A percentile compares a stretch with the other conserved stretches of the same genome.
Conservation (phyloP, 2,113 vertebrate species). For the Fukomys damarensis region DNA sequence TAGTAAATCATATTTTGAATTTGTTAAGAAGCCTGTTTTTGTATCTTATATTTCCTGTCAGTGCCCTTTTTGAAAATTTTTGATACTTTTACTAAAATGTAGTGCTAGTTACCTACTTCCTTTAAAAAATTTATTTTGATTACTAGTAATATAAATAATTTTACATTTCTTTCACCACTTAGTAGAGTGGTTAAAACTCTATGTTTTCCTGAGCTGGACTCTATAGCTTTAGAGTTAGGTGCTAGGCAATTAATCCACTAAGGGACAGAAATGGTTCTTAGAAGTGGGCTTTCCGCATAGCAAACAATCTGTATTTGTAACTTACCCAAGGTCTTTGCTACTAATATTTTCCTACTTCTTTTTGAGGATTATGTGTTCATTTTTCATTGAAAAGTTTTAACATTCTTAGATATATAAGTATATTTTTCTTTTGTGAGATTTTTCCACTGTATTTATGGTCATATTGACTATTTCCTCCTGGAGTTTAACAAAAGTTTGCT, state of each 20-base stretch:
- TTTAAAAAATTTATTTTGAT: background rate
- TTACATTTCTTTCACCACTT: background rate
- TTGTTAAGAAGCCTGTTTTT: background rate
- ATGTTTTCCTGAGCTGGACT: background rate
- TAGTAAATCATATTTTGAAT: background rate
- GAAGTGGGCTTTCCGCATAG: background rate
- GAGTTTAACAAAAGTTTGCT: constrained; percentile 16
- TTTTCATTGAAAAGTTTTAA: background rate
- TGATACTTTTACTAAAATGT: background rate
- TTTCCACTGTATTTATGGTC: background rate
- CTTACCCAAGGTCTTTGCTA: background rate
- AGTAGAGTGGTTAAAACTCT: background rate
- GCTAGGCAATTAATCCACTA: background rate
- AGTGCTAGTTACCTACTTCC: background rate
- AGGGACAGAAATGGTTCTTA: background rate
- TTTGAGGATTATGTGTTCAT: background rate
- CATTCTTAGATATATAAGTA: background rate
- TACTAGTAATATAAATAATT: background rate
- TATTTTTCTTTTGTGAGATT: background rate
- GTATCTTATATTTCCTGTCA: background rate
- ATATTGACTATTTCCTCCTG: background rate
- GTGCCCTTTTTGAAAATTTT: background rate
- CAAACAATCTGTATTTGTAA: background rate
- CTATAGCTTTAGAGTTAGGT: background rate
- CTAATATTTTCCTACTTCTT: constrained; percentile 1